Conservation (phyloP, 2,113 vertebrate species). For the Miniopterus natalensis region DNA sequence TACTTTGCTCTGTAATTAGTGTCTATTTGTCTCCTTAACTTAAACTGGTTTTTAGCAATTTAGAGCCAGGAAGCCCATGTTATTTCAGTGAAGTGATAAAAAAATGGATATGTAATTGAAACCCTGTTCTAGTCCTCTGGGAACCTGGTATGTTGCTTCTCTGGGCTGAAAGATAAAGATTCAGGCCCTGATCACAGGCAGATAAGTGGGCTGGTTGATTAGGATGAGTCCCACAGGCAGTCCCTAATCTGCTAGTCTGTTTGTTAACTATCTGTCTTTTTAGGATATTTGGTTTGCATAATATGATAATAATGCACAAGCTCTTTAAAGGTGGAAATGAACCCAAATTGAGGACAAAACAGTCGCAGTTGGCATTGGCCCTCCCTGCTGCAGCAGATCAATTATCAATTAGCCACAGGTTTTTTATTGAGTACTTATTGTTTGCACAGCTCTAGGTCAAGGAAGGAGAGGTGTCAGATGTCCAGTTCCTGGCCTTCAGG, state of each 20-base stretch:
- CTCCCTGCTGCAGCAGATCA: constrained; percentile 56
- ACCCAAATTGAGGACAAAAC: constrained; percentile 50
- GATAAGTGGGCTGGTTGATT: constrained; percentile 76
- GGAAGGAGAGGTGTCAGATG: not conserved
- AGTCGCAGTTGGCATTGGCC: constrained; percentile 53
- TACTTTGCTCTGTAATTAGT: constrained; percentile 73
- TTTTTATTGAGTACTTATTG: constrained; percentile 63
- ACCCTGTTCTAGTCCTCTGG: constrained; percentile 76
- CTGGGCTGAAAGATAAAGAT: constrained; percentile 78
- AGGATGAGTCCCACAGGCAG: constrained; percentile 75
- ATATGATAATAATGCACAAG: not conserved
- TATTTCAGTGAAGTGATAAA: constrained; percentile 77
- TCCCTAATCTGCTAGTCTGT: constrained; percentile 72
- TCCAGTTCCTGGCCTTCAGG: not conserved
- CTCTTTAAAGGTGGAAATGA: constrained; percentile 64
- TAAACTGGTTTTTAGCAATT: constrained; percentile 77
- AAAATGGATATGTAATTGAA: constrained; percentile 82
- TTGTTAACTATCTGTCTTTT: constrained; percentile 70
- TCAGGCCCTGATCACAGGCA: constrained; percentile 73
- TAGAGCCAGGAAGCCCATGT: constrained; percentile 73
- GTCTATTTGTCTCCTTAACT: constrained; percentile 77
- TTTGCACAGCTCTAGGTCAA: not conserved
- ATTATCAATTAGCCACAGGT: constrained; percentile 49
- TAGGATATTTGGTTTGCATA: constrained; percentile 64
- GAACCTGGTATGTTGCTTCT: constrained; percentile 78